These are phyloP conservation scores for Trogon melanurus DNA, from an alignment of 2,113 vertebrate species.

Conservation along the genomic window DNA sequence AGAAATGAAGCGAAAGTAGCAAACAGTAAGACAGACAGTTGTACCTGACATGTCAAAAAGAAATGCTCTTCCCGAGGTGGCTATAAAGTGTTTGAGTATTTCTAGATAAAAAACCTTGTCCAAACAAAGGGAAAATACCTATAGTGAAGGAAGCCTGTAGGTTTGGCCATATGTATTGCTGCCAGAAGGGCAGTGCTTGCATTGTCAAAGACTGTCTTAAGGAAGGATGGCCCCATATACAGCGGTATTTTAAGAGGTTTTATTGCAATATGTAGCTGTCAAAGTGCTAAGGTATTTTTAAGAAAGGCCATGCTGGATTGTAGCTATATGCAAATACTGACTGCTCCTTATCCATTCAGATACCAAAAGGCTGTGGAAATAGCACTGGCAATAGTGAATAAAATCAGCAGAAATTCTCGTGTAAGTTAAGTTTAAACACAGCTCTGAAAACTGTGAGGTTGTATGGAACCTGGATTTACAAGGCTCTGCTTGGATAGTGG, in stretches of 20 bases:
- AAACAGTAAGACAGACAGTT: background rate
- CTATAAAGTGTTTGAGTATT: background rate
- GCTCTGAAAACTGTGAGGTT: background rate
- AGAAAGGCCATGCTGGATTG: background rate
- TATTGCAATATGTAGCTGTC: background rate
- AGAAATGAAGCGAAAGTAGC: background rate
- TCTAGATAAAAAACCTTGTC: background rate
- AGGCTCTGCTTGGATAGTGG: background rate
- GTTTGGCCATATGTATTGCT: background rate
- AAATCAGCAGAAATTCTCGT: background rate
- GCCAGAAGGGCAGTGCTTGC: background rate
- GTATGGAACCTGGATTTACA: background rate
- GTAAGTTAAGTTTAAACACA: background rate
- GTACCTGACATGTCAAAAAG: background rate
- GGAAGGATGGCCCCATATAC: background rate
- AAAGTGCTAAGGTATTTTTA: background rate
- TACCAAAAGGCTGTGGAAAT: background rate
- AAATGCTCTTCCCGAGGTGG: background rate
- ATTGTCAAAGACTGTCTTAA: background rate
- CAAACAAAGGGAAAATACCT: background rate
- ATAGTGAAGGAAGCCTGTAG: background rate
- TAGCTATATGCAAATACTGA: background rate
- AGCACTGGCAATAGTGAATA: background rate
- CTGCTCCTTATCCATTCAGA: background rate
- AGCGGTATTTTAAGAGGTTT: background rate